Evolutionary conservation across 2,113 vertebrate genomes (phyloP), one percentile per base, ranked within the genome.

Genomic region (Phycodurus eques): DNA sequence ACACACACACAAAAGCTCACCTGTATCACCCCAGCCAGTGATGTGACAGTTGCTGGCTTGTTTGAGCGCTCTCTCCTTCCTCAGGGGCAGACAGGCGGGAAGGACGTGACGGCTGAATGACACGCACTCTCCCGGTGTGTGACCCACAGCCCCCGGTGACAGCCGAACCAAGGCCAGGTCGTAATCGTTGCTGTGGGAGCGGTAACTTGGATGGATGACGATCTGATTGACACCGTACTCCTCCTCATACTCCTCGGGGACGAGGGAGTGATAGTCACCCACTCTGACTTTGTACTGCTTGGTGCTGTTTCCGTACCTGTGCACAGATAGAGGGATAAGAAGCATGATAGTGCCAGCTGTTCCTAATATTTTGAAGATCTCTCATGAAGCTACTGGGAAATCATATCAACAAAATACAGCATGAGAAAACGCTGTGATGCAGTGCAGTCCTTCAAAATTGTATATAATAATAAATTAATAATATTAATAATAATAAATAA

Each of bases 11-110:
- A 56, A 54, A 53, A 8, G 2, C 79, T 90, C 87, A 99, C 98
- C 98, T 93, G 98, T 99, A 89, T 99, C 98, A 20, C 98, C 98
- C 98, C 98, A 99, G 76, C 98, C 98, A 0, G 96, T 98, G 81
- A 99, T 95, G 33, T 95, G 94, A 76, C 98, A 99, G 79, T 94
- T 95, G 54, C 91, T 91, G 65, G 95, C 92, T 14, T 92, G 94
- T 89, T 94, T 96, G 68, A 96, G 93, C 7, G 94, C 95, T 65
- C 92, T 91, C 84, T 99, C 98, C 63, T 93, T 93, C 76, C 85
- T 83, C 31, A 85, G 20, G 0, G 98, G 97, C 86, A 99, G 79
- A 75, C 98, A 99, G 15, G 93, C 96, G 0, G 98, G 98, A 69
- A 96, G 84, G 42, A 99, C 94, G 0, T 95, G 94, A 39, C 89